Evolutionary conservation across 2,797 vertebrate species (phyloP), one percentile per base, ranked within the genome.

Genomic region (Neomorphus geoffroyi): DNA sequence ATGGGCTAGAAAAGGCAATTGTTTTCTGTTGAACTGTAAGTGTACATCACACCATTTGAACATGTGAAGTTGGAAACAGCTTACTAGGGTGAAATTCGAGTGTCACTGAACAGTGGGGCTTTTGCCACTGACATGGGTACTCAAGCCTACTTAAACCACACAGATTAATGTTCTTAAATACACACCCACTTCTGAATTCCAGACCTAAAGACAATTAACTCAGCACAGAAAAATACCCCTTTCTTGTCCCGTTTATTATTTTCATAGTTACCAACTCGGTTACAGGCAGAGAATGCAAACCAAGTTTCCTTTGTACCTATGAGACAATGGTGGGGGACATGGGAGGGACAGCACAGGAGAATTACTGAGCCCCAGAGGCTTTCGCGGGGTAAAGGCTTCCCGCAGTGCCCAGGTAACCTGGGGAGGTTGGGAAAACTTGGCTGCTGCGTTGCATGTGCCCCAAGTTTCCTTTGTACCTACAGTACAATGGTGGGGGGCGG

Each of bases 341-440:
- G 39, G 2, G 56, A 15, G 30, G 22, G 32, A 4, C 5, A 24
- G 41, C 21, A 2, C 24, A 1, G 62, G 19, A 7, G 35, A 7
- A 15, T 0, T 12, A 6, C 0, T 1, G 66, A 19, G 19, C 43
- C 56, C 66, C 30, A 15, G 54, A 11, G 8, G 65, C 57, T 14
- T 9, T 6, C 21, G 27, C 39, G 58, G 72, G 72, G 58, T 80
- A 41, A 14, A 41, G 39, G 39, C 39, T 41, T 41, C 39, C 39
- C 14, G 14, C 39, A 41, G 39, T 41, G 39, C 39, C 39, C 39
- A 41, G n/a, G 10, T 41, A 41, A 41, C 39, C 14, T 41, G 39
- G 39, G 39, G 39, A 41, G 39, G 39, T 39, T 41, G 10, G 39
- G 39, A 41, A 41, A 14, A 10, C 10, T 14, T 41, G 39, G 39